Evolutionary conservation across 2,113 vertebrate genomes (phyloP).

Genomic region (Donacobius atricapilla): DNA sequence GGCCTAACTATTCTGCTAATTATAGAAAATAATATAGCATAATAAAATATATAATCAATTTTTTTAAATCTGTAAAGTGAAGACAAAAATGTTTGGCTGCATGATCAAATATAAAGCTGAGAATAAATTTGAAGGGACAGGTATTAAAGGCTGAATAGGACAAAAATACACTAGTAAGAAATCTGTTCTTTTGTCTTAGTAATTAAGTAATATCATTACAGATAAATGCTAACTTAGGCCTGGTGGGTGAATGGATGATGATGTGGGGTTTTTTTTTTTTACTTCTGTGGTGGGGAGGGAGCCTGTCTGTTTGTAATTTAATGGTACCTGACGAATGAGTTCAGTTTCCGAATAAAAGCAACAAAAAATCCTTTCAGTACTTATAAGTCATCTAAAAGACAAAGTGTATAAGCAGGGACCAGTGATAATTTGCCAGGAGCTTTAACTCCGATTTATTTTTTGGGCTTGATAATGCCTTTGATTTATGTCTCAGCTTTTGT

Average conservation of each 20-base stretch:
- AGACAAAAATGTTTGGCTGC: background rate
- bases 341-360: background rate
- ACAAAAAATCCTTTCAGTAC: background rate
- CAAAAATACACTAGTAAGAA: background rate
- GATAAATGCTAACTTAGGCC: background rate
- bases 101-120: background rate
- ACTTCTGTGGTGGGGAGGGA: background rate
- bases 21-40: background rate
- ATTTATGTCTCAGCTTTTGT: background rate
- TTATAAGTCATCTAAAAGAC: background rate
- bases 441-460: background rate
- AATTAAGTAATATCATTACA: background rate
- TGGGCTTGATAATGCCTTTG: background rate
- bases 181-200: background rate
- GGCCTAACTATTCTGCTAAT: background rate
- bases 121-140: background rate
- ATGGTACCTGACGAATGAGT: background rate
- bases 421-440: background rate
- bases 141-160: background rate
- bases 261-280: background rate
- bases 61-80: background rate
- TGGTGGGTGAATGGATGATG: background rate
- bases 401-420: background rate
- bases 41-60: background rate
- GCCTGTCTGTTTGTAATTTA: background rate